Evolutionary conservation across 2,888 invertebrate genomes (phyloP).

Genomic region (Ophion obscuratus): DNA sequence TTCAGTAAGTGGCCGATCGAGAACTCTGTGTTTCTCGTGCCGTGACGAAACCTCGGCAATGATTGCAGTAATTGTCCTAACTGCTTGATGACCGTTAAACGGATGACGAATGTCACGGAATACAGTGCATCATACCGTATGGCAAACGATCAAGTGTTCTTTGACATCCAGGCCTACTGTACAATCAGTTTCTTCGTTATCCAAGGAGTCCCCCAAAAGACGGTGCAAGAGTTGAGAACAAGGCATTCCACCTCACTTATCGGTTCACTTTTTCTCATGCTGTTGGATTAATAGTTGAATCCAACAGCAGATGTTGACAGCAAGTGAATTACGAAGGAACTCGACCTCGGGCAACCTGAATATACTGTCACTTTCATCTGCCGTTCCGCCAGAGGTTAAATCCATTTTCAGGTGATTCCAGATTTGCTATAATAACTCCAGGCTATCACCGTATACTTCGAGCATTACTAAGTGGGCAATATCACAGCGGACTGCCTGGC

Average conservation of each 20-base stretch:
- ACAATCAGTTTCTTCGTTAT: not conserved
- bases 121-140: conserved; percentile 54
- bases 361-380: conserved; percentile 29
- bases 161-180: conserved; percentile 38
- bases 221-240: not conserved
- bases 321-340: no score
- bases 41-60: conserved; percentile 79
- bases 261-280: not conserved
- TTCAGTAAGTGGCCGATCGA: conserved; percentile 19
- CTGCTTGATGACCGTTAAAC: conserved; percentile 82
- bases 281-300: not conserved
- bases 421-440: conserved; percentile 62
- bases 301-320: no score
- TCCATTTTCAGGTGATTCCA: conserved; percentile 41
- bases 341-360: no score
- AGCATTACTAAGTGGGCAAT: conserved; percentile 53
- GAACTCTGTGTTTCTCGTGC: conserved; percentile 70
- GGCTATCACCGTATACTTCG: conserved; percentile 35
- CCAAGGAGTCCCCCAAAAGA: not conserved
- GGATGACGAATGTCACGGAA: conserved; percentile 80
- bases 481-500: conserved; percentile 35
- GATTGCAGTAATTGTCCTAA: conserved; percentile 82
- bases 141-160: conserved; percentile 67
- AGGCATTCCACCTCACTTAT: not conserved
- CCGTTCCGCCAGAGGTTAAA: conserved; percentile 2